These are phyloP conservation scores for Mellivora capensis DNA, from an alignment of 2,113 vertebrate species.

Conservation along the genomic window DNA sequence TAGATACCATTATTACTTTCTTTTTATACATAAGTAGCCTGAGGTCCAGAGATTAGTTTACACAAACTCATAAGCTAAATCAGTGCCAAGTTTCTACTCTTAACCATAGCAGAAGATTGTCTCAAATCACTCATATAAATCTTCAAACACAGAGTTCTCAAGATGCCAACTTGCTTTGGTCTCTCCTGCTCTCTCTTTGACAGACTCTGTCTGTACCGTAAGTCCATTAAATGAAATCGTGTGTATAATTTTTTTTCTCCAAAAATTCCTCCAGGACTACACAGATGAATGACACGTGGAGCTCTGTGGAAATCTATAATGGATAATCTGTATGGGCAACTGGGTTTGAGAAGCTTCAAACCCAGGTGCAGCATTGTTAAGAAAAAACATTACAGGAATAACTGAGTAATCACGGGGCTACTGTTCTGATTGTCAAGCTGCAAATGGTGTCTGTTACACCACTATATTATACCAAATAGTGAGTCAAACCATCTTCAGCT, in stretches of 20 bases:
- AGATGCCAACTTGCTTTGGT: not conserved
- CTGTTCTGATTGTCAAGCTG: not conserved
- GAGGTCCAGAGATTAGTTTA: not conserved
- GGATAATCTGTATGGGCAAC: not conserved
- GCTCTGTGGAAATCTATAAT: not conserved
- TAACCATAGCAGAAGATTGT: not conserved
- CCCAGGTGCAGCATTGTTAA: not conserved
- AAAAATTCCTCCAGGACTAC: not conserved
- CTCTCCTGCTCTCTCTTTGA: not conserved
- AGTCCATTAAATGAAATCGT: not conserved
- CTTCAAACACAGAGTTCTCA: not conserved
- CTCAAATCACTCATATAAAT: not conserved
- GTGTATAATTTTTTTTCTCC: not conserved
- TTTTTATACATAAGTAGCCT: not conserved
- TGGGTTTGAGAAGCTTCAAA: not conserved
- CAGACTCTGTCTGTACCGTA: not conserved
- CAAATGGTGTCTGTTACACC: not conserved
- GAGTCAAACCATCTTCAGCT: not conserved
- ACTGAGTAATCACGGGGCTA: not conserved
- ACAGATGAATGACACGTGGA: not conserved
- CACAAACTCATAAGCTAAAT: not conserved
- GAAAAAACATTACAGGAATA: not conserved
- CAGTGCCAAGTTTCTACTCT: not conserved
- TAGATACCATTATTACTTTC: not conserved
- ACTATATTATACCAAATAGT: not conserved